phyloP scores from a whole-genome alignment of 2,797 vertebrate genomes.

The Sebastes glaucus region DNA sequence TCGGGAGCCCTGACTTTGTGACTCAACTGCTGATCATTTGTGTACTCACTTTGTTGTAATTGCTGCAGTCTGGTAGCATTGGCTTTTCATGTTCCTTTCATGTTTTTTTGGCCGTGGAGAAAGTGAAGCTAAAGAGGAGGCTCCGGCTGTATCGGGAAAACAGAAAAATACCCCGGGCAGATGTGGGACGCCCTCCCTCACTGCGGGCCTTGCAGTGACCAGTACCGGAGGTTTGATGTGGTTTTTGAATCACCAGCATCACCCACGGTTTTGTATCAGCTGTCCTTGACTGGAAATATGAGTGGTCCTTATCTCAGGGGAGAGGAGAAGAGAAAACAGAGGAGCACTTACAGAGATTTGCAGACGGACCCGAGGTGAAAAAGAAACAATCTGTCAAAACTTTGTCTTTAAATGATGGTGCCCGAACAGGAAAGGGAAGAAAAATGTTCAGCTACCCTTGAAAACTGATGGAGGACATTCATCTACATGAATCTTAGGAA shows the following conservation, averaged over 20 bases:
- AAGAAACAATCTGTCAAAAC: conserved; percentile 43
- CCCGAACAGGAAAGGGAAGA: background rate
- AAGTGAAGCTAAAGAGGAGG: conserved; percentile 64
- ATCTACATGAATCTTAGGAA: background rate
- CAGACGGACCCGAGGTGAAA: conserved; percentile 13
- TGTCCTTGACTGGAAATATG: conserved; percentile 59
- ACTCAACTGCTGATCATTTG: conserved; percentile 78
- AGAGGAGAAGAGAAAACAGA: conserved; percentile 47
- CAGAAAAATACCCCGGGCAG: conserved; percentile 50
- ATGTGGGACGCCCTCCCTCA: conserved; percentile 49
- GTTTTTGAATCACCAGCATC: conserved; percentile 56
- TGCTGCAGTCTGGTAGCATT: conserved; percentile 75
- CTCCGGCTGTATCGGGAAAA: conserved; percentile 49
- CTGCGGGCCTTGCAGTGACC: conserved; percentile 42
- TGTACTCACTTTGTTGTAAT: conserved; percentile 67
- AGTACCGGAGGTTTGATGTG: conserved; percentile 52
- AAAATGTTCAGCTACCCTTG: background rate
- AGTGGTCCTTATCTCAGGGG: conserved; percentile 56
- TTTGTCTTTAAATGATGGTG: conserved; percentile 34
- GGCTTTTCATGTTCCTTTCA: conserved; percentile 76
- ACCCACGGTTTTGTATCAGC: conserved; percentile 45
- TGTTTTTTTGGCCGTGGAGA: conserved; percentile 70
- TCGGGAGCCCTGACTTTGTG: conserved; percentile 55
- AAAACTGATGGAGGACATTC: background rate
- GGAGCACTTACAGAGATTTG: conserved; percentile 41